Evolutionary conservation across 2,797 vertebrate species (phyloP).

Genomic region (Girardinus metallicus): DNA sequence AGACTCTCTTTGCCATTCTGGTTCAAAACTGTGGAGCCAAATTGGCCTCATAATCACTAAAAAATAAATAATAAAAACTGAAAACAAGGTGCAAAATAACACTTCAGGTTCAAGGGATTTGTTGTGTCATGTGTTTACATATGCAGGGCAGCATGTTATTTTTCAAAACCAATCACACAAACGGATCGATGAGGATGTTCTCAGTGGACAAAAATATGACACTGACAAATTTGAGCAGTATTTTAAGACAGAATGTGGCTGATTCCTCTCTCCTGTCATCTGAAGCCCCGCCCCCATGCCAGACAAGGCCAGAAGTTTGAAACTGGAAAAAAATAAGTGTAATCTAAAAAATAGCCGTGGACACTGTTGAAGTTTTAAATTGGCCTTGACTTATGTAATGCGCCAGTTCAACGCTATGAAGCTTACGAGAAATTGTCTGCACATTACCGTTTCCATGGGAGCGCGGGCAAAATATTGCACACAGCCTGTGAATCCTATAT

Average conservation of each 20-base stretch:
- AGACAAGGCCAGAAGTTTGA: not conserved
- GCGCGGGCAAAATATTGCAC: not conserved
- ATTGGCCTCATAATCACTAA: not conserved
- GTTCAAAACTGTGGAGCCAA: not conserved
- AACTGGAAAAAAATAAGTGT: too few species aligned
- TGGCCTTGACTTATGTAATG: too few species aligned
- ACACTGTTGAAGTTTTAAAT: too few species aligned
- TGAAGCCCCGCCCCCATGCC: not conserved
- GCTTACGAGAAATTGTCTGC: too few species aligned
- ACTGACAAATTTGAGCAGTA: not conserved
- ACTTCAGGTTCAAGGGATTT: too few species aligned
- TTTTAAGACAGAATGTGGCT: not conserved
- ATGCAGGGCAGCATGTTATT: not conserved
- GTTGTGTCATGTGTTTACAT: too few species aligned
- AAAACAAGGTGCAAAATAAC: not conserved
- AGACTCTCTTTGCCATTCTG: conserved; percentile 1
- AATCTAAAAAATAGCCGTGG: too few species aligned
- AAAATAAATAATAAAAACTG: not conserved
- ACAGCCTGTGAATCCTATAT: not conserved
- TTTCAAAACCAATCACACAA: not conserved
- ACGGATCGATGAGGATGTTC: too few species aligned
- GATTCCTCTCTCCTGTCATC: too few species aligned
- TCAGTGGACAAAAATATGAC: not conserved
- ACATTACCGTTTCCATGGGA: not conserved
- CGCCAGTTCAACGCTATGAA: too few species aligned